Evolutionary conservation across 1,140 invertebrate genomes (phyloP).

Genomic region (Aphaenogaster floridana): DNA sequence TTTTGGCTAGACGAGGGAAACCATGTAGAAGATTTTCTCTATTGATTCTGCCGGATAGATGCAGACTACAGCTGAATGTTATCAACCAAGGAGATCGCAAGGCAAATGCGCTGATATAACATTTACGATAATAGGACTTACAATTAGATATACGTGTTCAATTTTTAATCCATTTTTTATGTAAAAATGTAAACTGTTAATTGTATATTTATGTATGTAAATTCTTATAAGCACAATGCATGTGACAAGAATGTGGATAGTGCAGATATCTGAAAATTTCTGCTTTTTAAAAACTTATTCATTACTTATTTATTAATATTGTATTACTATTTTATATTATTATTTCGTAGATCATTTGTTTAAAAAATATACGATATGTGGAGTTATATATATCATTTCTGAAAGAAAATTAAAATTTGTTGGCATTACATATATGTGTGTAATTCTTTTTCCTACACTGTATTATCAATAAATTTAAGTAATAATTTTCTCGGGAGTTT

Average conservation of each 20-base stretch:
- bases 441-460: not conserved
- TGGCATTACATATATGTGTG: not conserved
- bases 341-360: not conserved
- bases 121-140: not conserved
- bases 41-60: not conserved
- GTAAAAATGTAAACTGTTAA: not conserved
- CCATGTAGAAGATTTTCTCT: not conserved
- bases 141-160: not conserved
- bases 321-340: not conserved
- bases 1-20: not conserved
- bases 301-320: too few relatives aligned
- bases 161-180: not conserved
- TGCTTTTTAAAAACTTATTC: not conserved
- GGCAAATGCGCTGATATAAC: not conserved
- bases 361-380: not conserved
- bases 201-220: not conserved
- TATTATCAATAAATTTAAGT: constrained; percentile 9
- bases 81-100: not conserved
- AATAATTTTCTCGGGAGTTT: not conserved
- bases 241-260: too few relatives aligned
- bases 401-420: not conserved
- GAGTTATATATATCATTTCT: not conserved
- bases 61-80: not conserved
- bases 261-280: not conserved
- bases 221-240: too few relatives aligned